Conservation (phyloP, 1,140 invertebrate genomes). For the Ips typographus region DNA sequence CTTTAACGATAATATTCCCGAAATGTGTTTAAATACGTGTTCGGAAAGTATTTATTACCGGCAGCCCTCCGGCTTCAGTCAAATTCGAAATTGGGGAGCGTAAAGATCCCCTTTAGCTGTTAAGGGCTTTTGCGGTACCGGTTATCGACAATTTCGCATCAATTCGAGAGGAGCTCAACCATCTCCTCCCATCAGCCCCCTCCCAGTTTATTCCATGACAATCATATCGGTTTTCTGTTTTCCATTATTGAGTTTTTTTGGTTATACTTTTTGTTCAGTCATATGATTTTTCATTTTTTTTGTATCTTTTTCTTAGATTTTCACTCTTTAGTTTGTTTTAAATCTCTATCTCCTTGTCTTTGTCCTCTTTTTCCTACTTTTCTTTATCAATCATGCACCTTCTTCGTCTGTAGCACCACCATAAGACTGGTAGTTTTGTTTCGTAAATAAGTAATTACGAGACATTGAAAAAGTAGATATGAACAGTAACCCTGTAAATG, state of each 20-base stretch:
- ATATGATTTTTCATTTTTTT: neutral
- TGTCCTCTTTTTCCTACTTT: no score
- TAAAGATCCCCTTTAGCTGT: slow-evolving; percentile 27
- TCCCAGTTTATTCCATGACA: neutral
- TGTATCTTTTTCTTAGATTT: neutral
- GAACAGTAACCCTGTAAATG: no score
- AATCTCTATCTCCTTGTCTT: no score
- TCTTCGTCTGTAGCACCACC: no score
- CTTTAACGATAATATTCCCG: slow-evolving; percentile 6
- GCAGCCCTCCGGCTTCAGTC: slow-evolving; percentile 3
- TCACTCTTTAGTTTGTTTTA: neutral
- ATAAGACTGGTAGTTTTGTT: no score
- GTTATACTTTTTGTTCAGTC: no score
- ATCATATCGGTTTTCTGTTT: neutral
- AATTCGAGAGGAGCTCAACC: slow-evolving; percentile 16
- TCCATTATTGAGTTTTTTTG: neutral
- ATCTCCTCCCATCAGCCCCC: neutral
- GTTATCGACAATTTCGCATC: slow-evolving; percentile 28
- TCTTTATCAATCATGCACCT: no score
- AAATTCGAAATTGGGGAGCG: slow-evolving; percentile 23
- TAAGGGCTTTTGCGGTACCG: slow-evolving; percentile 27
- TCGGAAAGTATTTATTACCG: slow-evolving; percentile 21
- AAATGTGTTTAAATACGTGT: slow-evolving; percentile 20
- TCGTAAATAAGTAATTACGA: no score
- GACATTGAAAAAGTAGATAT: no score